These are phyloP conservation scores for Choreutis nemorana DNA, from an alignment of 2,888 invertebrate species.

Conservation along the genomic window DNA sequence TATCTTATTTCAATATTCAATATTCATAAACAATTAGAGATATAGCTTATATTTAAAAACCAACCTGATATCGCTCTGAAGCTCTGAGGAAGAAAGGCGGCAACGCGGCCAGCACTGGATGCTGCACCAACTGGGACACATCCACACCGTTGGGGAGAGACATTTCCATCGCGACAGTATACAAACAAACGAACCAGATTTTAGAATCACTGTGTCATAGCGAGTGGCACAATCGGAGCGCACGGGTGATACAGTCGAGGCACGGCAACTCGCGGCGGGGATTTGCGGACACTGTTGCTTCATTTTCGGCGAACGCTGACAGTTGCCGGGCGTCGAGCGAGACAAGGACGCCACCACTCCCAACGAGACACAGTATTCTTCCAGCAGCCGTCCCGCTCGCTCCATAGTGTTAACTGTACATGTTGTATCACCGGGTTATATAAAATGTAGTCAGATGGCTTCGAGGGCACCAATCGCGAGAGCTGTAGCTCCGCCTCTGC, in stretches of 20 bases:
- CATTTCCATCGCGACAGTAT: constrained; percentile 63
- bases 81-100: constrained; percentile 91
- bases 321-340: constrained; percentile 35
- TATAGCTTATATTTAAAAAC: too few relatives aligned
- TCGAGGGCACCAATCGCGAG: constrained; percentile 32
- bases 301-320: constrained; percentile 41
- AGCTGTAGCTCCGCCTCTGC: constrained; percentile 32
- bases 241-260: too few relatives aligned
- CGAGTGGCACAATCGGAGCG: too few relatives aligned
- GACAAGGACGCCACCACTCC: constrained; percentile 34
- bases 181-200: constrained; percentile 10
- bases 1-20: too few relatives aligned
- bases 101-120: constrained; percentile 81
- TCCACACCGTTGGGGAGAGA: constrained; percentile 87
- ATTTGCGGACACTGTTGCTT: constrained; percentile 55
- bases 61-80: constrained; percentile 87
- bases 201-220: too few relatives aligned
- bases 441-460: constrained; percentile 59
- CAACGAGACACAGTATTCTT: constrained; percentile 56
- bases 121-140: constrained; percentile 86
- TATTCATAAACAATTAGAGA: too few relatives aligned
- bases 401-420: constrained; percentile 60
- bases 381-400: constrained; percentile 37
- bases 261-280: constrained; percentile 25
- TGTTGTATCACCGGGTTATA: constrained; percentile 65